A percentile compares a stretch with the other conserved stretches of the same genome.
Evolutionary conservation across 35 echinoderm and acorn worm species (phyloP).

Genomic region (Strongylocentrotus purpuratus): DNA sequence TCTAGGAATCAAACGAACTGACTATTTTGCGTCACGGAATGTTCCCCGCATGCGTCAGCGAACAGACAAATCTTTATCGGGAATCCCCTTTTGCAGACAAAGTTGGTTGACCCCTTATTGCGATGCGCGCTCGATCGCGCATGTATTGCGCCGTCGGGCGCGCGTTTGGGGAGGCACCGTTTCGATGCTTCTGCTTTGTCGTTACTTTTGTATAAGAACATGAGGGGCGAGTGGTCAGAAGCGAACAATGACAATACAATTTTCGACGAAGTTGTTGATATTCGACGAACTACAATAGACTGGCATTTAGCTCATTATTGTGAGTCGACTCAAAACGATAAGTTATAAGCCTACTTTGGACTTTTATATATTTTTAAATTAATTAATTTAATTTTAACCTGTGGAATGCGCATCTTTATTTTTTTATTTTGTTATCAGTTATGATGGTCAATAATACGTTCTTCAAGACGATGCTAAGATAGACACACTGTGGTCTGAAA

Average conservation of each 20-base stretch:
- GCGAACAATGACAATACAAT: constrained; percentile 41
- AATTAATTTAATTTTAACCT: too few relatives aligned
- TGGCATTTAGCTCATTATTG: background rate
- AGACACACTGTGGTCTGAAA: too few relatives aligned
- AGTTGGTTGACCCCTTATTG: constrained; percentile 64
- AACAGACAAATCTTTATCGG: constrained; percentile 76
- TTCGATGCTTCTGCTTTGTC: constrained; percentile 47
- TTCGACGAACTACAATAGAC: constrained; percentile 21
- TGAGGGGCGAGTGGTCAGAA: constrained; percentile 10
- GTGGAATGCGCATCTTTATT: background rate
- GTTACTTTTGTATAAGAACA: constrained; percentile 23
- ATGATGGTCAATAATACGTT: background rate
- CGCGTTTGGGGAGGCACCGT: constrained; percentile 35
- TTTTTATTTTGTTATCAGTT: background rate
- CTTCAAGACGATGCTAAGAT: background rate
- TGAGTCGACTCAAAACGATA: background rate
- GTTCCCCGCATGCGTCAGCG: constrained; percentile 54
- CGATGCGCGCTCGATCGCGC: constrained; percentile 52
- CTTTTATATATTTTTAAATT: background rate
- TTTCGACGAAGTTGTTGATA: constrained; percentile 17
- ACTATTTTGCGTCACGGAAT: constrained; percentile 52
- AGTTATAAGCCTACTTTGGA: background rate
- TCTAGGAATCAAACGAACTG: constrained; percentile 59
- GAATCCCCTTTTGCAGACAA: constrained; percentile 57
- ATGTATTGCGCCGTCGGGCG: background rate